These are phyloP conservation scores for Oncopodura yosiiana DNA, from an alignment of 1,140 invertebrate species.

Conservation along the genomic window DNA sequence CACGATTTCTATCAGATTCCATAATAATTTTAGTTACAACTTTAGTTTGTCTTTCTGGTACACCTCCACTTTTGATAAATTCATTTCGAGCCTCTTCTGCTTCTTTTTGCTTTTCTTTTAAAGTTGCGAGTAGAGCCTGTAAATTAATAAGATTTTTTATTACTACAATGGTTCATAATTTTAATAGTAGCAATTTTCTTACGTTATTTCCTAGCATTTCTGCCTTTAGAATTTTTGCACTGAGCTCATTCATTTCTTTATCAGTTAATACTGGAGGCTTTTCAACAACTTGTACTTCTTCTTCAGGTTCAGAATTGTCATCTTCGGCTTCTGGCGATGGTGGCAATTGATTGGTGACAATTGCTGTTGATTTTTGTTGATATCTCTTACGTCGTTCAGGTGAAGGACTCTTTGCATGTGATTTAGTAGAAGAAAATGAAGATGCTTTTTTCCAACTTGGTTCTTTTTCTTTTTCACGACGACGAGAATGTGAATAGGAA, in stretches of 20 bases:
- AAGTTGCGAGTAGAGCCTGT: constrained; percentile 52
- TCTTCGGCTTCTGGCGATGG: constrained; percentile 5
- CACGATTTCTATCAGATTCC: constrained; percentile 7
- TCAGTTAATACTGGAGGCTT: constrained; percentile 48
- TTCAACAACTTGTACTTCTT: constrained; percentile 11
- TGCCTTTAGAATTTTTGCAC: constrained; percentile 78
- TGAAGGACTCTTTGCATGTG: too few species aligned
- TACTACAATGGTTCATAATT: not conserved
- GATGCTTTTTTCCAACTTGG: not conserved
- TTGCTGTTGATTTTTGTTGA: not conserved
- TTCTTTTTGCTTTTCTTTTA: constrained; percentile 63
- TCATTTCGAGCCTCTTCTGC: constrained; percentile 52
- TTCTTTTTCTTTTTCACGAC: not conserved
- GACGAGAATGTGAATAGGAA: not conserved
- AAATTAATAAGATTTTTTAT: constrained; percentile 12
- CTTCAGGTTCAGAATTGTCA: constrained; percentile 6
- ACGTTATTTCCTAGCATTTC: constrained; percentile 74
- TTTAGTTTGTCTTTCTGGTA: constrained; percentile 39
- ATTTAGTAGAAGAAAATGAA: too few species aligned
- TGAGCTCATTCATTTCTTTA: constrained; percentile 76
- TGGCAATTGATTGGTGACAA: not conserved
- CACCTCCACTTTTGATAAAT: constrained; percentile 22
- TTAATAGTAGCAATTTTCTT: constrained; percentile 24
- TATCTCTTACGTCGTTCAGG: not conserved
- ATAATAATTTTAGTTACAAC: constrained; percentile 43